Evolutionary conservation across 2,113 vertebrate genomes (phyloP).

Genomic region (Microtus ochrogaster): DNA sequence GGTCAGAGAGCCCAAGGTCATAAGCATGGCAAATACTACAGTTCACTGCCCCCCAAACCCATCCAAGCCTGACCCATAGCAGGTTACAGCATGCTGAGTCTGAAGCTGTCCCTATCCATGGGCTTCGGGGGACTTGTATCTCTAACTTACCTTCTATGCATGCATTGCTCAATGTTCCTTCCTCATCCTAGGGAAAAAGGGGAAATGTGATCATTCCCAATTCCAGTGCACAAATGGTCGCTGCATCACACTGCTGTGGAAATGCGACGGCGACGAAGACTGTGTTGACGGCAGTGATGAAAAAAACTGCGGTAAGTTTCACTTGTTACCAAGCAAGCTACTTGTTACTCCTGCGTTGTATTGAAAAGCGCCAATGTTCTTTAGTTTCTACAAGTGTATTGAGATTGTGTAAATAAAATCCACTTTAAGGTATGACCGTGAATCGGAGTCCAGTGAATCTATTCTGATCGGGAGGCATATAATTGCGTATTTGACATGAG

Average conservation of each 20-base stretch:
- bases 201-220: conserved; percentile 93
- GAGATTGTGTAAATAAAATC: neutral
- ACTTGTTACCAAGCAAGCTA: too few species aligned
- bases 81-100: neutral
- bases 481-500: neutral
- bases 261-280: conserved; percentile 97
- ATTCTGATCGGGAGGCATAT: neutral
- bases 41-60: neutral
- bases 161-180: conserved; percentile 47
- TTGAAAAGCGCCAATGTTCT: neutral
- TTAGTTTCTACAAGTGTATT: neutral
- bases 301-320: conserved; percentile 92
- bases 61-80: neutral
- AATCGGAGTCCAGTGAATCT: neutral
- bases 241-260: conserved; percentile 96
- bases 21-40: too few species aligned
- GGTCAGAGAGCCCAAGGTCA: too few species aligned
- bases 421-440: neutral
- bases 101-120: neutral
- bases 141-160: neutral
- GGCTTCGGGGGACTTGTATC: neutral
- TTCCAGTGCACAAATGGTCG: conserved; percentile 96
- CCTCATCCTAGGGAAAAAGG: conserved; percentile 87
- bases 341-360: neutral
- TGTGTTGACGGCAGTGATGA: conserved; percentile 96